These are phyloP conservation scores for Chionoecetes opilio DNA, from an alignment of 1,140 invertebrate genomes.

Conservation along the genomic window DNA sequence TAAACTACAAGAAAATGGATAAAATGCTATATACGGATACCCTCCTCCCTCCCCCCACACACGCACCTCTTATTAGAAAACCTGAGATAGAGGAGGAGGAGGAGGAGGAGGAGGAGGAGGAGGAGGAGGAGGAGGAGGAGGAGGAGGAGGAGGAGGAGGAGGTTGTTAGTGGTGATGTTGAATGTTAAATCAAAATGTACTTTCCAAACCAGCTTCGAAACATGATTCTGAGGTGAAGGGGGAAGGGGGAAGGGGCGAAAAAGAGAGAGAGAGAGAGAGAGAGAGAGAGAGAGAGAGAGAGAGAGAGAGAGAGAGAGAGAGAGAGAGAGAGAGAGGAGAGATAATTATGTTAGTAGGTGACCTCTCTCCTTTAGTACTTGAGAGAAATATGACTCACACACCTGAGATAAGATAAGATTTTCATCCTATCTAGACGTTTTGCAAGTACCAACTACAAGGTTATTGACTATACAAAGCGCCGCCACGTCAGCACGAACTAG, in stretches of 20 bases:
- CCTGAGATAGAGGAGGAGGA: background rate
- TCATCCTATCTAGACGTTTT: no score
- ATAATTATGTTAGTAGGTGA: background rate
- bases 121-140: constrained; percentile 37
- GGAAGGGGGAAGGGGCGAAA: background rate
- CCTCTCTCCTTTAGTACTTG: background rate
- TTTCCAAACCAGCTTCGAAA: background rate
- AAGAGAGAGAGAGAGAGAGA: background rate
- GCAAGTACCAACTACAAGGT: no score
- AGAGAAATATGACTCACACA: no score
- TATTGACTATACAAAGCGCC: no score
- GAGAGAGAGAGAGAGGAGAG: constrained; percentile 31
- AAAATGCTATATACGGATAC: background rate
- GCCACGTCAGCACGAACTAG: no score
- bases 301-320: constrained; percentile 36
- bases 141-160: constrained; percentile 1
- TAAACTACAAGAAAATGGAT: background rate
- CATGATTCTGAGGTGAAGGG: background rate
- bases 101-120: background rate
- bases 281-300: background rate
- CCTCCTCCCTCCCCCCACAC: background rate
- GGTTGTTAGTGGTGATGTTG: background rate
- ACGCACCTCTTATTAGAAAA: background rate
- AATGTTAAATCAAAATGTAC: background rate
- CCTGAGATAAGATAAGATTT: no score